A percentile compares a stretch with the other conserved stretches of the same genome.
Conservation (phyloP, 1,140 invertebrate species). For the Drosophila murphyi region DNA sequence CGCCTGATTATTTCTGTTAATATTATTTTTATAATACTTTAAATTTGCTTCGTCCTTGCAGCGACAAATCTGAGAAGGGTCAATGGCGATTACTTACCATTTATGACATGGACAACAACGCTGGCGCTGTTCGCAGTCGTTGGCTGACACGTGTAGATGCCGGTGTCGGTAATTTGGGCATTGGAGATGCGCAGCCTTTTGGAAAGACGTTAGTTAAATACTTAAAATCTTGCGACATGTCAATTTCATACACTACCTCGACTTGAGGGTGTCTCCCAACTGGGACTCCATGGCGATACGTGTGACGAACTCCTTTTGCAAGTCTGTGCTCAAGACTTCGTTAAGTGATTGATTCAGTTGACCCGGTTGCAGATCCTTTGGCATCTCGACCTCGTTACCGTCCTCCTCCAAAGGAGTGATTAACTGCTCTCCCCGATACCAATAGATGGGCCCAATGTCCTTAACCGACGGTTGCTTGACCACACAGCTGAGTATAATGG, state of each 20-base stretch:
- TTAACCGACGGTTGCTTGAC: conserved; percentile 92
- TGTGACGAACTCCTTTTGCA: conserved; percentile 69
- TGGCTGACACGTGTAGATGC: conserved; percentile 94
- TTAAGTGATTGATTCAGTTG: conserved; percentile 45
- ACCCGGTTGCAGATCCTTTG: background rate
- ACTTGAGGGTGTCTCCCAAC: conserved; percentile 77
- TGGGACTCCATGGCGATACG: conserved; percentile 82
- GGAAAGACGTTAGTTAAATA: conserved; percentile 5
- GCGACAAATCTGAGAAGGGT: too few species aligned
- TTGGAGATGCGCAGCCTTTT: conserved; percentile 84
- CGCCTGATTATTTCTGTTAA: background rate
- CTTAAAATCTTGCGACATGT: conserved; percentile 14
- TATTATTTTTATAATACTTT: background rate
- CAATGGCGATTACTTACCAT: conserved; percentile 87
- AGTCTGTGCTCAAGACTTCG: conserved; percentile 61
- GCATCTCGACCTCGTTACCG: conserved; percentile 63
- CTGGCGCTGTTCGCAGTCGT: conserved; percentile 91
- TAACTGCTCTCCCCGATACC: conserved; percentile 89
- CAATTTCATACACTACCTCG: conserved; percentile 53
- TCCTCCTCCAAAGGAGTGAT: conserved; percentile 79
- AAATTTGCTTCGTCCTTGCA: too few species aligned
- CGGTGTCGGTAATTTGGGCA: conserved; percentile 90
- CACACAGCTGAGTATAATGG: conserved; percentile 91
- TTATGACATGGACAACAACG: conserved; percentile 95
- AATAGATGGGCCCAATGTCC: conserved; percentile 92